Base-by-base conservation (phyloP, 2,113 vertebrate species). In the Passer domesticus region DNA sequence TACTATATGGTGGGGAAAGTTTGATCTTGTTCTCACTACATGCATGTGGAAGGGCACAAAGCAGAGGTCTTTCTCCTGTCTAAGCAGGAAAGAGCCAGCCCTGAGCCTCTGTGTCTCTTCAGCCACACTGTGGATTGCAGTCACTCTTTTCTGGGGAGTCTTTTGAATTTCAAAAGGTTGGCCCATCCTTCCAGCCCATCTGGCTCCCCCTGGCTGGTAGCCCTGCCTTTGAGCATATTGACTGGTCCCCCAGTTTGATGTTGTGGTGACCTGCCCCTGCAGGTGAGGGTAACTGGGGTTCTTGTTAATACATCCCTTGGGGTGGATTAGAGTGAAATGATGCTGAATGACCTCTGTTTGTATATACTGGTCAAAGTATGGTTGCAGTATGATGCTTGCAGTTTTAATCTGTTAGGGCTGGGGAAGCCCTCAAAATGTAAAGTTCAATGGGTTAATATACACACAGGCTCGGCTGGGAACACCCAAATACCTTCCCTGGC, bases 341-440 rank as follows among this genome's bases (percentile, higher is more conserved):
- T 15, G 8, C 16, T 20, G 24, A 35, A 55, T 28, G 27, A 23
- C 18, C 20, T 33, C 33, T 59, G 52, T 37, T 81, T 66, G 46
- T 20, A 17, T 33, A 20, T 11, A 49, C 9, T 60, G 33, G 11
- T 67, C 20, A 9, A 60, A 60, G 28, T 41, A 41, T 41, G 39
- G 39, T 41, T 41, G 39, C 39, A 12, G 39, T 41, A 41, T 14
- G 19, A 53, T 46, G 13, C 11, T n/a, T 1, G 0, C 19, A n/a
- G 27, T 46, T 43, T 56, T 0, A 1, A 60, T n/a, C 46, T 0
- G 0, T 39, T 19, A 16, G 10, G 8, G 9, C 6, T 52, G 16
- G 11, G 23, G 13, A 67, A 74, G 28, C 15, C 37, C 18, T 59
- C 37, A 52, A 52, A 81, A 28, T 16, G 13, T 50, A n/a, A 52